phyloP scores from a whole-genome alignment of 2,888 invertebrate species.

The Rutpela maculata region DNA sequence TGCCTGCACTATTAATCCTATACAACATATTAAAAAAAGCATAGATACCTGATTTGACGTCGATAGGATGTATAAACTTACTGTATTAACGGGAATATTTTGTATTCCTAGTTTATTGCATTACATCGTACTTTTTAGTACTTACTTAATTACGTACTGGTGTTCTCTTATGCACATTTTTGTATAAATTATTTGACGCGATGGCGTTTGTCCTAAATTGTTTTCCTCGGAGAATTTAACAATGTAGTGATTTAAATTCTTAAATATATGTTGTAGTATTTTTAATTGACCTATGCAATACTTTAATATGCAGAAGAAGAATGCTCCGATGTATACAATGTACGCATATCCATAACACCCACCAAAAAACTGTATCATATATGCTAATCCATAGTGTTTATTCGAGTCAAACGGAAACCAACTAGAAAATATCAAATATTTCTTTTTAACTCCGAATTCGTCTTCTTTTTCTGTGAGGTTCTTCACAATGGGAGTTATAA shows the following conservation, averaged over 20 bases:
- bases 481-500: slow-evolving; percentile 49
- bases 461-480: slow-evolving; percentile 47
- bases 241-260: slow-evolving; percentile 23
- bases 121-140: not conserved
- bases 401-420: slow-evolving; percentile 58
- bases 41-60: too few species aligned
- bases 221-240: slow-evolving; percentile 10
- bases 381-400: slow-evolving; percentile 51
- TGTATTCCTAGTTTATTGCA: too few species aligned
- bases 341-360: slow-evolving; percentile 48
- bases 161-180: slow-evolving; percentile 47
- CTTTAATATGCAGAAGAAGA: slow-evolving; percentile 46
- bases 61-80: too few species aligned
- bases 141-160: slow-evolving; percentile 45
- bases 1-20: too few species aligned
- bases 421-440: slow-evolving; percentile 53
- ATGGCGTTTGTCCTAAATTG: not conserved
- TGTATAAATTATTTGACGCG: slow-evolving; percentile 8
- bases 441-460: slow-evolving; percentile 44
- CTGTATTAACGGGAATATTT: too few species aligned
- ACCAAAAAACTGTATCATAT: slow-evolving; percentile 52
- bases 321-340: slow-evolving; percentile 44
- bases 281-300: slow-evolving; percentile 42
- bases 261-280: slow-evolving; percentile 45
- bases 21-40: too few species aligned